These are phyloP conservation scores for Tyrannus savana DNA, from an alignment of 2,113 vertebrate genomes.

Conservation along the genomic window DNA sequence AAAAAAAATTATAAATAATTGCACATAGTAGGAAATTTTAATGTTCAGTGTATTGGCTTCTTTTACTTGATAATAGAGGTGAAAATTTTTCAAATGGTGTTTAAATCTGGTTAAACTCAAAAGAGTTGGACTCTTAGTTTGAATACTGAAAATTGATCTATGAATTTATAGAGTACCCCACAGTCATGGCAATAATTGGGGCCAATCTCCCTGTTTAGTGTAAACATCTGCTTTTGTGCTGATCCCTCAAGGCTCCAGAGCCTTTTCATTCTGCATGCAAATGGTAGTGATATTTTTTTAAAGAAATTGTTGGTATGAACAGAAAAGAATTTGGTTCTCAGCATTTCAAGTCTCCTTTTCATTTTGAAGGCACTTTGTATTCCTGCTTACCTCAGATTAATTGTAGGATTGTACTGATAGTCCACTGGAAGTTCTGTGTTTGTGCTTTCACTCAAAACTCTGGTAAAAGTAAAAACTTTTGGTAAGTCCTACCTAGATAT, in stretches of 20 bases:
- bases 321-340: neutral
- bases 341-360: neutral
- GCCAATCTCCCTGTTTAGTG: neutral
- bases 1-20: neutral
- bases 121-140: neutral
- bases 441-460: neutral
- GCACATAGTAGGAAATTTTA: neutral
- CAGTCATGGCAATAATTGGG: neutral
- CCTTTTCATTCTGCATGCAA: neutral
- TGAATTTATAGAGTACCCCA: neutral
- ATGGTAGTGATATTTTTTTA: neutral
- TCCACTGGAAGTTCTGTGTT: neutral
- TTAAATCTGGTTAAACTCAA: neutral
- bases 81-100: neutral
- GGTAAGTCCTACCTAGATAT: neutral
- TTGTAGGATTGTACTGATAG: neutral
- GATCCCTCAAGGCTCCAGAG: neutral
- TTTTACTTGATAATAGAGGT: neutral
- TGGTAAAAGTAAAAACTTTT: neutral
- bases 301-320: neutral
- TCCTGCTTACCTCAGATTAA: neutral
- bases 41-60: neutral
- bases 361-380: neutral
- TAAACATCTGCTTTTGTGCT: neutral
- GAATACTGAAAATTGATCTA: neutral